Conservation (phyloP, 2,888 invertebrate species). For the Caenorhabditis sp. region DNA sequence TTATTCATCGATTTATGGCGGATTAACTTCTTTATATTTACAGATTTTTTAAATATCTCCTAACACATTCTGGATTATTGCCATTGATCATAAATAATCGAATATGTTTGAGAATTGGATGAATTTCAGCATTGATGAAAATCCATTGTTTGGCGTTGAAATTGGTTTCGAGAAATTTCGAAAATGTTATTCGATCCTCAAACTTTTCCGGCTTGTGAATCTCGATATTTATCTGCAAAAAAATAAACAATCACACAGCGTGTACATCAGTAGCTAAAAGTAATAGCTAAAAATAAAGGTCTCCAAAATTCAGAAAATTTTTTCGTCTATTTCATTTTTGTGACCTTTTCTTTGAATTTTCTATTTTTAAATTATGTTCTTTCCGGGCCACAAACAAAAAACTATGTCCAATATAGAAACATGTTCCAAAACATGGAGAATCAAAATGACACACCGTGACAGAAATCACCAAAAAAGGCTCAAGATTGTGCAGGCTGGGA, state of each 20-base stretch:
- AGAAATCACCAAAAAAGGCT: too few relatives aligned
- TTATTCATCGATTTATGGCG: slow-evolving; percentile 57
- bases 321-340: too few relatives aligned
- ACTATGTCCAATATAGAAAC: too few relatives aligned
- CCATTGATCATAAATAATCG: slow-evolving; percentile 50
- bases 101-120: slow-evolving; percentile 31
- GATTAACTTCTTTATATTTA: slow-evolving; percentile 54
- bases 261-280: too few relatives aligned
- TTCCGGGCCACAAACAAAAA: too few relatives aligned
- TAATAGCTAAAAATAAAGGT: background rate
- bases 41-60: slow-evolving; percentile 40
- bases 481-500: too few relatives aligned
- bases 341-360: too few relatives aligned
- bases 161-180: slow-evolving; percentile 20
- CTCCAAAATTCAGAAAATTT: too few relatives aligned
- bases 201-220: slow-evolving; percentile 40
- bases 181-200: slow-evolving; percentile 27
- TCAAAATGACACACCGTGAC: too few relatives aligned
- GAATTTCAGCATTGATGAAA: slow-evolving; percentile 31
- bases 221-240: slow-evolving; percentile 50
- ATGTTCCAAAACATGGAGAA: too few relatives aligned
- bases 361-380: too few relatives aligned
- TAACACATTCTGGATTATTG: slow-evolving; percentile 29
- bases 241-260: too few relatives aligned
- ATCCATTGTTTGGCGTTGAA: slow-evolving; percentile 34